Evolutionary conservation across 2,888 invertebrate species (phyloP).

Genomic region (Prosopocoilus inquinatus): DNA sequence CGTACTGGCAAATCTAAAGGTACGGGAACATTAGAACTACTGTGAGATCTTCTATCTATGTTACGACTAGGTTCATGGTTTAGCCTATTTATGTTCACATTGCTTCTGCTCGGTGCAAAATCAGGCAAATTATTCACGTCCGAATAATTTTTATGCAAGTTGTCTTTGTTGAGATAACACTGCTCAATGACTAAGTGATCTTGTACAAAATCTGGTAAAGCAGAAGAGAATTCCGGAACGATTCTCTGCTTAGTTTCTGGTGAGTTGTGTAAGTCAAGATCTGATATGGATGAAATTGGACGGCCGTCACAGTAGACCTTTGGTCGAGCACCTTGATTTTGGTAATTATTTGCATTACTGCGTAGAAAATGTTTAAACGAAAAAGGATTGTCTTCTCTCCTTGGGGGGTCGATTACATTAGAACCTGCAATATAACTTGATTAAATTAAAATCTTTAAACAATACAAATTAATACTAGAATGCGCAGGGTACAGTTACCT

Average conservation of each 20-base stretch:
- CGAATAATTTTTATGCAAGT: conserved; percentile 52
- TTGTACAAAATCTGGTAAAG: conserved; percentile 84
- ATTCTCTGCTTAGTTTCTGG: conserved; percentile 51
- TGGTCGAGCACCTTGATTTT: conserved; percentile 73
- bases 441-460: background rate
- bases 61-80: conserved; percentile 33
- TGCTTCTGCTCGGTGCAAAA: conserved; percentile 57
- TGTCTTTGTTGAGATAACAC: conserved; percentile 60
- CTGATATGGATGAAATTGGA: conserved; percentile 44
- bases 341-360: conserved; percentile 63
- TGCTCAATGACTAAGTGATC: conserved; percentile 84
- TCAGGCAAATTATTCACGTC: conserved; percentile 68
- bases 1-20: conserved; percentile 45
- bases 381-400: conserved; percentile 71
- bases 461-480: conserved; percentile 3
- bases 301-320: conserved; percentile 61
- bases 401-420: conserved; percentile 29
- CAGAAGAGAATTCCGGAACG: conserved; percentile 59
- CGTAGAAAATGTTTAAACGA: conserved; percentile 84
- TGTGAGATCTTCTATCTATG: conserved; percentile 24
- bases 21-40: conserved; percentile 31
- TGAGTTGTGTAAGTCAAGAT: conserved; percentile 54
- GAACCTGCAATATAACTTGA: conserved; percentile 21
- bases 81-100: conserved; percentile 23
- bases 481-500: conserved; percentile 9